Evolutionary conservation across 1,140 invertebrate genomes (phyloP).

Genomic region (Zaprionus capensis): DNA sequence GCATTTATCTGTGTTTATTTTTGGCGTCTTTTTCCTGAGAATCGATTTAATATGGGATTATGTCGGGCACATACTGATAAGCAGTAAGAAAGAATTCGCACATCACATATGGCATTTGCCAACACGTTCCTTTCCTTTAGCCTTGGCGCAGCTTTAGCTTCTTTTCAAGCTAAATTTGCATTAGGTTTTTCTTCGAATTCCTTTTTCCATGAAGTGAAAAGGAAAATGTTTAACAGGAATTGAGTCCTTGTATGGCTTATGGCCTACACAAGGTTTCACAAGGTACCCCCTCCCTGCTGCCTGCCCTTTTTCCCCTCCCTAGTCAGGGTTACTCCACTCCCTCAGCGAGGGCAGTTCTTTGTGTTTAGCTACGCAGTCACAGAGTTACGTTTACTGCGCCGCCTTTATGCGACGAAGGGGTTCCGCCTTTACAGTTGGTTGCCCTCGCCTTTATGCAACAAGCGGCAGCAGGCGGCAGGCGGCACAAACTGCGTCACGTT

Average conservation of each 20-base stretch:
- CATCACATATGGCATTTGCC: background rate
- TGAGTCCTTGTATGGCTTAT: slow-evolving; percentile 4
- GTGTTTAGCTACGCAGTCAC: background rate
- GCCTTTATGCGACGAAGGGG: background rate
- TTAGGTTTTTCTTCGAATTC: slow-evolving; percentile 8
- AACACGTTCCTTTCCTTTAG: background rate
- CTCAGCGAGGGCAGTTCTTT: background rate
- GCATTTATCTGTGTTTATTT: background rate
- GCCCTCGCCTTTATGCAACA: slow-evolving; percentile 64
- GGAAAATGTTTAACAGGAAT: background rate
- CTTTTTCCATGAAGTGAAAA: background rate
- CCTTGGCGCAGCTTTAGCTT: background rate
- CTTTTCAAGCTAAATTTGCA: background rate
- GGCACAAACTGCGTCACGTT: slow-evolving; percentile 77
- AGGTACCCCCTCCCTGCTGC: background rate
- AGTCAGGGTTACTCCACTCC: background rate
- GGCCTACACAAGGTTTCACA: background rate
- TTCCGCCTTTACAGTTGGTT: slow-evolving; percentile 66
- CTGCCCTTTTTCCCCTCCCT: background rate
- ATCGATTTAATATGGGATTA: background rate
- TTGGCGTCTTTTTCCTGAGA: background rate
- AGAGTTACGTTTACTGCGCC: slow-evolving; percentile 24
- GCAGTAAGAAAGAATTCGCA: background rate
- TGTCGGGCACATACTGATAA: background rate
- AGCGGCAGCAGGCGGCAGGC: slow-evolving; percentile 9